phyloP scores from a whole-genome alignment of 2,113 vertebrate species.

The Phaethon lepturus region DNA sequence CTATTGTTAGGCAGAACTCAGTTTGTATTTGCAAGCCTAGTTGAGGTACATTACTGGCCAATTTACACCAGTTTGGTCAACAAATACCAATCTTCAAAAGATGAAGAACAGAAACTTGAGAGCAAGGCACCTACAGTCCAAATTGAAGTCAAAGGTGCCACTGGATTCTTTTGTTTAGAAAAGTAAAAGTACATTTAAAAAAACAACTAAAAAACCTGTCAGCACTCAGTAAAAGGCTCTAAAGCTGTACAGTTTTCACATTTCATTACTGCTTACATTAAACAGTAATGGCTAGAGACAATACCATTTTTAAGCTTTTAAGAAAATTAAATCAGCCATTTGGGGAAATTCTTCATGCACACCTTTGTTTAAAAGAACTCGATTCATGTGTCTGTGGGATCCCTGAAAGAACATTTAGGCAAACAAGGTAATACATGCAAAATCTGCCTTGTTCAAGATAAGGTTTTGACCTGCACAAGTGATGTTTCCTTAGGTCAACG shows the following conservation, averaged over 20 bases:
- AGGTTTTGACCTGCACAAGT: not conserved
- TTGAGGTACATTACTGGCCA: not conserved
- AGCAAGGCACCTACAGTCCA: not conserved
- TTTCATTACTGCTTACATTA: not conserved
- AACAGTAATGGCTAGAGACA: not conserved
- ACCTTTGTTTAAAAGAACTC: not conserved
- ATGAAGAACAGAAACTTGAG: not conserved
- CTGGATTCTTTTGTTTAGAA: not conserved
- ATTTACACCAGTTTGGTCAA: slow-evolving; percentile 16
- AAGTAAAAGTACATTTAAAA: not conserved
- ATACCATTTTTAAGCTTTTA: not conserved
- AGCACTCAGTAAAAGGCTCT: not conserved
- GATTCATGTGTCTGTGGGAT: not conserved
- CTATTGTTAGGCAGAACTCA: slow-evolving; percentile 21
- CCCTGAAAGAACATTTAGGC: not conserved
- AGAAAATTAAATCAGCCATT: not conserved
- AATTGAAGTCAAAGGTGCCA: not conserved
- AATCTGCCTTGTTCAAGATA: not conserved
- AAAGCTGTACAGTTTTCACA: not conserved
- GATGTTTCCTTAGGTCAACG: not conserved
- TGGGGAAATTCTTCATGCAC: not conserved
- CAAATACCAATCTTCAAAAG: not conserved
- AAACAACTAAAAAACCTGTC: not conserved
- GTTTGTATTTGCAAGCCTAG: not conserved
- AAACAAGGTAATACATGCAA: not conserved